phyloP scores from a whole-genome alignment of 2,113 vertebrate species.

The Ptyas mucosa region DNA sequence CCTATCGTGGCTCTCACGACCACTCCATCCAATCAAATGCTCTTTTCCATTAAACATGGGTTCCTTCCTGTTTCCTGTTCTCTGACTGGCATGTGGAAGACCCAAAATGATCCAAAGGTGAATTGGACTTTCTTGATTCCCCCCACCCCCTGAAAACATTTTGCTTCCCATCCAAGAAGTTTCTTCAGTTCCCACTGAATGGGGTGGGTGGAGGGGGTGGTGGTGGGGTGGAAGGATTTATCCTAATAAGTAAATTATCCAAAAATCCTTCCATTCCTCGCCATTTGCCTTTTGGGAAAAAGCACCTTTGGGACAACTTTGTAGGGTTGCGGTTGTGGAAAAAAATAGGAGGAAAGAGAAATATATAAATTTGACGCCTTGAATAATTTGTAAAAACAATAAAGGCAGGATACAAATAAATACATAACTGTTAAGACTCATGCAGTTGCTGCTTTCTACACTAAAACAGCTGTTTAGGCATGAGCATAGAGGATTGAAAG shows the following conservation, averaged over 20 bases:
- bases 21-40: neutral
- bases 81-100: neutral
- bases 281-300: neutral
- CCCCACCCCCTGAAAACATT: neutral
- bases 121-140: neutral
- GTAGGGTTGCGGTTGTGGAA: neutral
- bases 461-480: neutral
- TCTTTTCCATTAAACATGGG: neutral
- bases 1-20: neutral
- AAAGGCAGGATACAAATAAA: neutral
- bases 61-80: neutral
- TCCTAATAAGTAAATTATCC: neutral
- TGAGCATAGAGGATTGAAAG: neutral
- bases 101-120: neutral
- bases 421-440: neutral
- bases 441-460: neutral
- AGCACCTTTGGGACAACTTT: neutral
- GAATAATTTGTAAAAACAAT: neutral
- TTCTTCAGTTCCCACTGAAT: neutral
- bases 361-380: neutral
- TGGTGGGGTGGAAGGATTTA: neutral
- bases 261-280: neutral
- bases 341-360: neutral
- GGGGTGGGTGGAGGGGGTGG: too few species aligned
- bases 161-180: neutral